These are phyloP conservation scores for Clarias laeviceps DNA, from an alignment of 2,797 vertebrate species.

Conservation along the genomic window DNA sequence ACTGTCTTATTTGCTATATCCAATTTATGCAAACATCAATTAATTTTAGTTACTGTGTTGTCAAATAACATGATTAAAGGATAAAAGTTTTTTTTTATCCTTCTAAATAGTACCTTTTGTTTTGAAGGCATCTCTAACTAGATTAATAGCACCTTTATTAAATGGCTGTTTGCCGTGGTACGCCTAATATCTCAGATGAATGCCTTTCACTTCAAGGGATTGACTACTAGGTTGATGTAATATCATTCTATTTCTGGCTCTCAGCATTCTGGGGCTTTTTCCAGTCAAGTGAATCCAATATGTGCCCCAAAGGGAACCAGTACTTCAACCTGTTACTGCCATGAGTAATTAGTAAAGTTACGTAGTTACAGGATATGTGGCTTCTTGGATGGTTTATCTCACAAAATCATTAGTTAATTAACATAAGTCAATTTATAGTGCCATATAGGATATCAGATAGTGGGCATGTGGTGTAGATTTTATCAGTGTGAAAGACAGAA, in stretches of 20 bases:
- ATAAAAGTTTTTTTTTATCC: not conserved
- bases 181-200: constrained; percentile 32
- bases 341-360: constrained; percentile 26
- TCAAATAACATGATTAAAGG: not conserved
- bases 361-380: constrained; percentile 17
- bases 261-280: constrained; percentile 33
- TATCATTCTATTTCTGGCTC: constrained; percentile 51
- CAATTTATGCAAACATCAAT: not conserved
- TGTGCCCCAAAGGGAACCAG: constrained; percentile 40
- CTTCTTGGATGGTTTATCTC: constrained; percentile 4
- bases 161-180: constrained; percentile 32
- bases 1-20: not conserved
- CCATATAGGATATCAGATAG: not conserved
- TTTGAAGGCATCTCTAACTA: constrained; percentile 2
- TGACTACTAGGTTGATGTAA: constrained; percentile 27
- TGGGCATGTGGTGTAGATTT: not conserved
- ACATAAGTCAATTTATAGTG: constrained; percentile 26
- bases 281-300: constrained; percentile 37
- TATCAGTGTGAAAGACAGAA: not conserved
- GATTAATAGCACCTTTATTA: constrained; percentile 10
- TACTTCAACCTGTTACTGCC: constrained; percentile 39
- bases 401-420: constrained; percentile 40
- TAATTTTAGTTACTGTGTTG: not conserved
- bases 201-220: constrained; percentile 25
- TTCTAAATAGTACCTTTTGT: not conserved